Evolutionary conservation across 2,888 invertebrate species (phyloP).

Genomic region (Eupithecia inturbata): DNA sequence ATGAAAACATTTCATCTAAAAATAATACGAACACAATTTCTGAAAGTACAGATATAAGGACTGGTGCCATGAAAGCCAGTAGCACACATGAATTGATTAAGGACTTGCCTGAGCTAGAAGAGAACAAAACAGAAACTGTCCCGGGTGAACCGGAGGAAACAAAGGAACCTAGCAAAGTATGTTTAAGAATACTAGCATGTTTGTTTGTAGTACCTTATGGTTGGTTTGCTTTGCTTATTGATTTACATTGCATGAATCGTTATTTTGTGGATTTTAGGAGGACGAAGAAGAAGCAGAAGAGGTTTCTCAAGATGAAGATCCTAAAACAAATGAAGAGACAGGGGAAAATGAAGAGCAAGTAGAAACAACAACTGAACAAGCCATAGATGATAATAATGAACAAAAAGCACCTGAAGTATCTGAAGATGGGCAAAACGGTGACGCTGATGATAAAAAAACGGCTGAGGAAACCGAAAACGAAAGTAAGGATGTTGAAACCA

Average conservation of each 20-base stretch:
- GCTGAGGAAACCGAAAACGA: constrained; percentile 41
- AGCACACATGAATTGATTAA: constrained; percentile 77
- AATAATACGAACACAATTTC: constrained; percentile 74
- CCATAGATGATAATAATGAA: constrained; percentile 31
- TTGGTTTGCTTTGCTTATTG: constrained; percentile 78
- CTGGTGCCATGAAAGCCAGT: constrained; percentile 71
- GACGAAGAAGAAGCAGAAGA: constrained; percentile 49
- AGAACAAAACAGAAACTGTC: constrained; percentile 52
- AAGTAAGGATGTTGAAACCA: constrained; percentile 33
- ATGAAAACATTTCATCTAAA: constrained; percentile 78
- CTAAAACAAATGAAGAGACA: constrained; percentile 33
- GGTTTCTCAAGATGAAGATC: constrained; percentile 34
- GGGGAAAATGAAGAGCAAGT: constrained; percentile 23
- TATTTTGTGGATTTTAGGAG: constrained; percentile 74
- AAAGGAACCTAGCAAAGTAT: constrained; percentile 66
- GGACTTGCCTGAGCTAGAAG: constrained; percentile 75
- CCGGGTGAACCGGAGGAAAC: constrained; percentile 47
- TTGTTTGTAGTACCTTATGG: constrained; percentile 58
- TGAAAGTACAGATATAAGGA: constrained; percentile 64
- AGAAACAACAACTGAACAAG: constrained; percentile 31
- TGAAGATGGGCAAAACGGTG: constrained; percentile 32
- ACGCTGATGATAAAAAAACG: constrained; percentile 36
- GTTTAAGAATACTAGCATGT: constrained; percentile 58
- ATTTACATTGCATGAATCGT: constrained; percentile 76
- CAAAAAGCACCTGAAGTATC: constrained; percentile 37